Percentiles rank a stretch among this genome's conserved stretches.
Evolutionary conservation across 2,113 vertebrate genomes (phyloP).

Genomic region (Chloebia gouldiae): DNA sequence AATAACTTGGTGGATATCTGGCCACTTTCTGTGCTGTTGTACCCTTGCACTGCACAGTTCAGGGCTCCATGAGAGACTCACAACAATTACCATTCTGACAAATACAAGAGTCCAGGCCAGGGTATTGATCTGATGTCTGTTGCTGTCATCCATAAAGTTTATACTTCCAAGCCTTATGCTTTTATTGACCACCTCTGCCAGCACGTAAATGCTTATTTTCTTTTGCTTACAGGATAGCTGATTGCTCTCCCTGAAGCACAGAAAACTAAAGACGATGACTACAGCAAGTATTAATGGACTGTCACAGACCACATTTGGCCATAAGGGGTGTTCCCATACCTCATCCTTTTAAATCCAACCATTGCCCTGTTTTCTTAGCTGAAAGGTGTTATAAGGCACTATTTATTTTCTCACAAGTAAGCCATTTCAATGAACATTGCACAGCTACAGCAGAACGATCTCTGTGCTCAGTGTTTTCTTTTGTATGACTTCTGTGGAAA

Average conservation of each 20-base stretch:
- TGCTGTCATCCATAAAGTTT: neutral
- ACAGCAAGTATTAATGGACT: neutral
- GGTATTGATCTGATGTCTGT: neutral
- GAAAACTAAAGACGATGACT: neutral
- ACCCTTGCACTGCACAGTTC: neutral
- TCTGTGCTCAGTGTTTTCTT: neutral
- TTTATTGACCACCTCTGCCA: neutral
- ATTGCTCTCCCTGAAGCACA: conserved; percentile 25
- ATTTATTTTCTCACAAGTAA: conserved; percentile 64
- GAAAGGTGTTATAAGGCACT: conserved; percentile 38
- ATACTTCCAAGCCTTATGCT: neutral
- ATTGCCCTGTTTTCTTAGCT: neutral
- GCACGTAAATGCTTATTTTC: neutral
- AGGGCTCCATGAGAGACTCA: neutral
- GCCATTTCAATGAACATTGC: neutral
- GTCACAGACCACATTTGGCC: neutral
- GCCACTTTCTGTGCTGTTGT: neutral
- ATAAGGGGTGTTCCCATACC: neutral
- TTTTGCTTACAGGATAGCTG: conserved; percentile 74
- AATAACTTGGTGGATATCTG: neutral
- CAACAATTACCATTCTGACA: neutral
- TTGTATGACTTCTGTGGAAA: conserved; percentile 45
- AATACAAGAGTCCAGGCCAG: neutral
- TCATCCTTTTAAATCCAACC: neutral
- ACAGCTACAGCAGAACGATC: neutral